Evolutionary conservation across 2,888 invertebrate genomes (phyloP).

Genomic region (Nemurella pictetii): DNA sequence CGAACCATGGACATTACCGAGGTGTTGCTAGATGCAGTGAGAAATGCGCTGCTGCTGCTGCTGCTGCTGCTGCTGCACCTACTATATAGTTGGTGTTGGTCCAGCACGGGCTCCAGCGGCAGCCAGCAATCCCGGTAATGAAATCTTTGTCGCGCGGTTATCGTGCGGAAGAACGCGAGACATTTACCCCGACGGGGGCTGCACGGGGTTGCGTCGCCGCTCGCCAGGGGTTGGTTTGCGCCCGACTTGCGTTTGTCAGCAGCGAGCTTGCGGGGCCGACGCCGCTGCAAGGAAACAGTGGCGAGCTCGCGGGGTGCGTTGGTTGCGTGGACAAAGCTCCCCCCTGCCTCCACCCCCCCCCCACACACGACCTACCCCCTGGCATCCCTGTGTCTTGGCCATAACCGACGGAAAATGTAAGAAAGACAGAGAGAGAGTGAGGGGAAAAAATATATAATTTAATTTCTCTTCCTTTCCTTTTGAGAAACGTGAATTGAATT

Average conservation of each 20-base stretch:
- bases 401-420: background rate
- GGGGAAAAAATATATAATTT: conserved; percentile 36
- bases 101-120: background rate
- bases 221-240: too few species aligned
- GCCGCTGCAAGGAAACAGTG: background rate
- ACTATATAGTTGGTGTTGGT: too few species aligned
- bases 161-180: background rate
- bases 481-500: conserved; percentile 41
- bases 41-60: too few species aligned
- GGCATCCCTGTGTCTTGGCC: conserved; percentile 3
- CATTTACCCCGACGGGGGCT: background rate
- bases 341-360: background rate
- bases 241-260: background rate
- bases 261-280: background rate
- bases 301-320: background rate
- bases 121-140: background rate
- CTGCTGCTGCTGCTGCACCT: too few species aligned
- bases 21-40: too few species aligned
- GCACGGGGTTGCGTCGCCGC: background rate
- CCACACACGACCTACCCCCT: background rate
- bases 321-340: conserved; percentile 11
- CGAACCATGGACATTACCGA: background rate
- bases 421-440: background rate
- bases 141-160: background rate
- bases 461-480: conserved; percentile 36